Base-by-base conservation (phyloP, 2,888 invertebrate species). In the Drosophila borealis region DNA sequence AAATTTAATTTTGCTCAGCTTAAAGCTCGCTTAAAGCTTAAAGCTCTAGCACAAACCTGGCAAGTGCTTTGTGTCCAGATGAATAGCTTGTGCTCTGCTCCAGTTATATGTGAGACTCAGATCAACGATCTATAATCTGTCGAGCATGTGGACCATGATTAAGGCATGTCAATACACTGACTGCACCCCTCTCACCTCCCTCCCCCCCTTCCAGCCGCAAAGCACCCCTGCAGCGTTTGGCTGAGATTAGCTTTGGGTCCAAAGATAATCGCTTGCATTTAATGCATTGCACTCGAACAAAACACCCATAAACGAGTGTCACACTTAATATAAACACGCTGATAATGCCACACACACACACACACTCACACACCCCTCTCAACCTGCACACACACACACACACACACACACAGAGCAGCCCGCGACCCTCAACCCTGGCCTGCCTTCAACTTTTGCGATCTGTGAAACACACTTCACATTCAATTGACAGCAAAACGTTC, bases 241-340 rank as follows among this genome's bases (percentile, higher is more conserved):
- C 19, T 50, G 39, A 60, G 69, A 74, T 75, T 57, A 68, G 74
- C 69, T 55, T 53, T 50, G 49, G 37, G 45, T 37, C 37, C 48
- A 65, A 65, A 70, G 70, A 62, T 76, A 76, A 78, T 79, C 75
- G 62, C 61, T 49, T 60, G 61, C 64, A 74, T 69, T 74, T 61
- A 67, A 76, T 63, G 69, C 74, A 56, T 46, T 59, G 57, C 71
- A 60, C 70, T 70, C 21, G 33, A 29, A 29, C 29, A 45, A 75
- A 64, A 70, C 71, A 71, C 46, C 49, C 46, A 71, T 53, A 53
- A 66, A 53, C 73, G 56, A 61, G 60, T 77, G 64, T 77, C 68
- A 57, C 49, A 60, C 55, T 50, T 45, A 44, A 36, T 44, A 60
- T 36, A 44, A 21, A 39, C 29, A 29, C 33, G 34, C 34, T 57